Conservation (phyloP, 2,113 vertebrate species). For the Pachypanchax playfairii region DNA sequence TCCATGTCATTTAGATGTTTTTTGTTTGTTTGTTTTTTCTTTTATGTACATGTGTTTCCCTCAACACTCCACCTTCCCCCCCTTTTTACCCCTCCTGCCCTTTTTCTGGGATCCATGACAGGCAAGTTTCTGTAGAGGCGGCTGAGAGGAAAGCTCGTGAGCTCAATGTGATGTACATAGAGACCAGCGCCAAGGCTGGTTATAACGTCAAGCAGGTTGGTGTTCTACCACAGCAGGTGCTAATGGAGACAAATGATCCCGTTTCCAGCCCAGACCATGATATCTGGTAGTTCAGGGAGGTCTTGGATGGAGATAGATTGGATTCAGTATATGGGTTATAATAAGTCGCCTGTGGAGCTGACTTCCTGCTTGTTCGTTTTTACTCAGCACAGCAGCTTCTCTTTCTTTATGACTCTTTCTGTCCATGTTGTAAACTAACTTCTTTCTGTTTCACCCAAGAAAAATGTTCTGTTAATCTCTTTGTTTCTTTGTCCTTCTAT, state of each 20-base stretch:
- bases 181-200: constrained; percentile 84
- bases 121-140: constrained; percentile 85
- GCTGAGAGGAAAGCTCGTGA: constrained; percentile 83
- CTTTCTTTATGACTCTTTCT: constrained; percentile 41
- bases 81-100: constrained; percentile 47
- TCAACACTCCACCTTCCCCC: constrained; percentile 56
- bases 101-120: constrained; percentile 73
- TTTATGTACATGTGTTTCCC: constrained; percentile 45
- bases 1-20: constrained; percentile 67
- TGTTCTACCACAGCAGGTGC: constrained; percentile 57
- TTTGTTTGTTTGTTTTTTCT: constrained; percentile 39
- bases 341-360: constrained; percentile 35
- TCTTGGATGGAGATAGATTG: constrained; percentile 1
- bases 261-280: constrained; percentile 17
- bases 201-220: constrained; percentile 84
- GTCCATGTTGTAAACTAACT: constrained; percentile 71
- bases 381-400: constrained; percentile 51
- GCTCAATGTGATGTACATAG: constrained; percentile 85
- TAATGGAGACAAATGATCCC: constrained; percentile 25
- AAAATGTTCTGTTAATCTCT: constrained; percentile 58
- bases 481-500: constrained; percentile 53
- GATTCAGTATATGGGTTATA: constrained; percentile 34
- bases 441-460: constrained; percentile 36
- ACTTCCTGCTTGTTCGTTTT: constrained; percentile 52
- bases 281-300: constrained; percentile 37